Evolutionary conservation across 2,888 invertebrate genomes (phyloP).

Genomic region (Tetropium fuscum): DNA sequence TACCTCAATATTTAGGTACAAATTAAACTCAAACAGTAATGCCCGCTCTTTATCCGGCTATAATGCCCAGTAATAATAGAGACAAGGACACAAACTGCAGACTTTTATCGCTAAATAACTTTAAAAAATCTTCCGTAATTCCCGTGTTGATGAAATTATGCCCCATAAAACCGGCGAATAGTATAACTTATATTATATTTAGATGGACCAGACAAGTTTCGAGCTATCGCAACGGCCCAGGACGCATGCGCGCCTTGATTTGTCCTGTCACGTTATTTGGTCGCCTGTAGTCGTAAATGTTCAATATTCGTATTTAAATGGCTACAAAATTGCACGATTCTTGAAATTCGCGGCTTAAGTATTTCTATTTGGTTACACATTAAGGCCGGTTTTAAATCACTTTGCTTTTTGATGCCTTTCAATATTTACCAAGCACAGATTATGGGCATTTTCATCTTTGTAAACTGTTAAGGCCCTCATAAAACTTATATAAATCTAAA

Average conservation of each 20-base stretch:
- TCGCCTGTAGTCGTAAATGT: constrained; percentile 24
- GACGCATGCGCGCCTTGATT: constrained; percentile 7
- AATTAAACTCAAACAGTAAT: constrained; percentile 43
- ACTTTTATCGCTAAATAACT: constrained; percentile 60
- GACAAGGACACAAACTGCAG: constrained; percentile 55
- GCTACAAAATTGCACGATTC: constrained; percentile 18
- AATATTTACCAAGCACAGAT: too few relatives aligned
- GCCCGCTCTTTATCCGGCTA: constrained; percentile 31
- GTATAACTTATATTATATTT: constrained; percentile 56
- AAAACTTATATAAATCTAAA: background rate
- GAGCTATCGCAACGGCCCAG: background rate
- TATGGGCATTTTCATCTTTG: background rate
- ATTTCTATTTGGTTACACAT: constrained; percentile 5
- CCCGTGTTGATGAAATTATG: constrained; percentile 62
- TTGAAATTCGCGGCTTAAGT: constrained; percentile 5
- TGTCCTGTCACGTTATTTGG: background rate
- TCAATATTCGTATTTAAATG: constrained; percentile 22
- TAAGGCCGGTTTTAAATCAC: constrained; percentile 12
- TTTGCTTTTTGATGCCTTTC: too few relatives aligned
- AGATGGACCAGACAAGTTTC: constrained; percentile 42
- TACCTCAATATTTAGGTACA: constrained; percentile 47
- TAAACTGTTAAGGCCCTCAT: background rate
- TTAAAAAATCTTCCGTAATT: constrained; percentile 60
- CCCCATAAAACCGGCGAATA: constrained; percentile 60
- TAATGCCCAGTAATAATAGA: constrained; percentile 55